A percentile compares a stretch with the other conserved stretches of the same genome.
These are phyloP conservation scores for Enteromius afrohamiltoni DNA, from an alignment of 2,797 vertebrate genomes.

Conservation along the genomic window DNA sequence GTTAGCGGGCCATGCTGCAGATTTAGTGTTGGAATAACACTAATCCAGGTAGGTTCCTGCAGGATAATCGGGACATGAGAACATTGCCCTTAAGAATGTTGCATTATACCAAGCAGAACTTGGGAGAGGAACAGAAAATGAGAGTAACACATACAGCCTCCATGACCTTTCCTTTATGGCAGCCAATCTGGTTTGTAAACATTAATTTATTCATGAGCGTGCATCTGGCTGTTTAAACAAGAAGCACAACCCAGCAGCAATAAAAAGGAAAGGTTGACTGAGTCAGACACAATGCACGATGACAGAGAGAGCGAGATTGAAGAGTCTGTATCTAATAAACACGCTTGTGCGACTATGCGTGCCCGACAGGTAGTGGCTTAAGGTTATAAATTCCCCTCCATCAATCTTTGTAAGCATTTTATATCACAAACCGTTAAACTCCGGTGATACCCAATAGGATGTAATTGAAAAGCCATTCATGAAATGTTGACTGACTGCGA, in stretches of 20 bases:
- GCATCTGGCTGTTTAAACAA: slow-evolving; percentile 54
- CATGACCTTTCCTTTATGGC: slow-evolving; percentile 61
- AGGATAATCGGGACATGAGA: slow-evolving; percentile 41
- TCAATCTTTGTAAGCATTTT: slow-evolving; percentile 39
- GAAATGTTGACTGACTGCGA: slow-evolving; percentile 41
- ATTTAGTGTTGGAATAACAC: slow-evolving; percentile 37
- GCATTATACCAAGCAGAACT: slow-evolving; percentile 30
- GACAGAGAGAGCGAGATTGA: slow-evolving; percentile 37
- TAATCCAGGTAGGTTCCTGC: slow-evolving; percentile 40
- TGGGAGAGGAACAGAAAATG: slow-evolving; percentile 18
- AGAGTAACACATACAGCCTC: slow-evolving; percentile 48
- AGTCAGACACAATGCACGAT: slow-evolving; percentile 44
- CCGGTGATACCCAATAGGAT: slow-evolving; percentile 17
- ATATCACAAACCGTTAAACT: slow-evolving; percentile 43
- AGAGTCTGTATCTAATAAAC: slow-evolving; percentile 46
- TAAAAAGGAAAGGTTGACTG: slow-evolving; percentile 57
- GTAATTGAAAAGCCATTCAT: slow-evolving; percentile 34
- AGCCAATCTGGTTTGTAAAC: slow-evolving; percentile 63
- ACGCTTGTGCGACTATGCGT: slow-evolving; percentile 12
- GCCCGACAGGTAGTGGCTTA: slow-evolving; percentile 48
- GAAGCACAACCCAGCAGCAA: slow-evolving; percentile 46
- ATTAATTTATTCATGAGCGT: slow-evolving; percentile 62
- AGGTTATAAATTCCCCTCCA: slow-evolving; percentile 52
- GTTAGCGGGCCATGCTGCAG: slow-evolving; percentile 16
- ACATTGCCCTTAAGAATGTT: slow-evolving; percentile 33